Evolutionary conservation across 2,797 vertebrate species (phyloP).

Genomic region (Tragopan temminckii): DNA sequence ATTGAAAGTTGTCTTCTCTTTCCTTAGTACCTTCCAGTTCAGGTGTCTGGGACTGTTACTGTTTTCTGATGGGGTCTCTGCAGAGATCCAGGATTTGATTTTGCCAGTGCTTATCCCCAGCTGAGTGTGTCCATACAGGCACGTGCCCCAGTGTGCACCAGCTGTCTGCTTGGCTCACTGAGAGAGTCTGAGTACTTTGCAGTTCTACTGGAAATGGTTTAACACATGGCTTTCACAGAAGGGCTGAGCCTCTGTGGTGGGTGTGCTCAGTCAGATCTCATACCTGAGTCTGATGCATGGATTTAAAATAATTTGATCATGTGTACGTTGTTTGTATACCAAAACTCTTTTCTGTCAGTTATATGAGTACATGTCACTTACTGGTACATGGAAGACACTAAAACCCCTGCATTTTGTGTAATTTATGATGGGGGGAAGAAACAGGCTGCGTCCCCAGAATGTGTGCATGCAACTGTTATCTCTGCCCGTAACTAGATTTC

Average conservation of each 20-base stretch:
- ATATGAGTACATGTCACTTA: rapidly evolving
- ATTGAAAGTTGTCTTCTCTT: neutral
- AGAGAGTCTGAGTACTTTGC: neutral
- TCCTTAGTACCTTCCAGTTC: rapidly evolving
- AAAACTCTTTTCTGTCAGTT: neutral
- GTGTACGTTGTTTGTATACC: rapidly evolving
- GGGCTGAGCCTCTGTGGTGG: neutral
- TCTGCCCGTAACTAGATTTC: neutral
- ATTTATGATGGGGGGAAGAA: neutral
- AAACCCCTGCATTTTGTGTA: rapidly evolving
- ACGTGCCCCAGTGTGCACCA: neutral
- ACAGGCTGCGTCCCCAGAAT: neutral
- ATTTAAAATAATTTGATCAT: neutral
- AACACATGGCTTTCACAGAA: rapidly evolving
- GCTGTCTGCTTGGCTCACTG: neutral
- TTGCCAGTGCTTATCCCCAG: neutral
- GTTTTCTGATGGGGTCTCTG: neutral
- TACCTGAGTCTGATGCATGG: rapidly evolving
- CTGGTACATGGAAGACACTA: neutral
- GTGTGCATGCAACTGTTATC: neutral
- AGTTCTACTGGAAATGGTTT: rapidly evolving
- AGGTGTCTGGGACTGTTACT: neutral
- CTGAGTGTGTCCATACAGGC: neutral
- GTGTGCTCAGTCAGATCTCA: rapidly evolving
- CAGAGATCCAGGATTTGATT: neutral